A percentile compares a stretch with the other conserved stretches of the same genome.
Conservation (phyloP, 2,797 vertebrate genomes). For the Pitangus sulphuratus region DNA sequence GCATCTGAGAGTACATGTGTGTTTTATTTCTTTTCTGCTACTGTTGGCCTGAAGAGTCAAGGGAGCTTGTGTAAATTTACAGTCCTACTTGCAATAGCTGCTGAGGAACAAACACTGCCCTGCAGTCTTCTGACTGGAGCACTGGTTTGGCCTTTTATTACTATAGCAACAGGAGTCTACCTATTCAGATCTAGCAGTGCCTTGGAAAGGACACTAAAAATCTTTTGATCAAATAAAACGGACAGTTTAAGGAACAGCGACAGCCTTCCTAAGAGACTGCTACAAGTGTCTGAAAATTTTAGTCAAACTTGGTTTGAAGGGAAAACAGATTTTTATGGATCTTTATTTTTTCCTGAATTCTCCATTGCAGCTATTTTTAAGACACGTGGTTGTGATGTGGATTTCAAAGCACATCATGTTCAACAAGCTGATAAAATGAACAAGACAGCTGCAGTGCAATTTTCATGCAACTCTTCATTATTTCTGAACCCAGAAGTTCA, state of each 20-base stretch:
- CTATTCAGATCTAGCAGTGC: neutral
- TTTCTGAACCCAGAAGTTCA: neutral
- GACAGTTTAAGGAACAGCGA: neutral
- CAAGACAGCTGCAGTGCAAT: neutral
- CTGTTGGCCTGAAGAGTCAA: neutral
- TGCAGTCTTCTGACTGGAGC: neutral
- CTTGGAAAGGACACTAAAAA: neutral
- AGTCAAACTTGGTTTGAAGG: neutral
- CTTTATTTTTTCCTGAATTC: neutral
- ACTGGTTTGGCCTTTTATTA: slow-evolving; percentile 1
- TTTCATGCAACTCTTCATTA: neutral
- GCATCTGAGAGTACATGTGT: neutral
- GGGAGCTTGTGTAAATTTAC: neutral
- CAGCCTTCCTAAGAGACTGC: neutral
- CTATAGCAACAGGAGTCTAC: neutral
- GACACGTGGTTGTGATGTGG: neutral
- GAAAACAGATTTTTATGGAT: neutral
- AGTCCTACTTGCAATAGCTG: neutral
- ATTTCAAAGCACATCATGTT: neutral
- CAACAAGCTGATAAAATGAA: neutral
- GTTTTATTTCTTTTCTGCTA: neutral
- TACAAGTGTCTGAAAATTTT: neutral
- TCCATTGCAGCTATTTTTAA: neutral
- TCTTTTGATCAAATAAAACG: neutral
- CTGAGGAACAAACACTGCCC: neutral